Evolutionary conservation across 2,888 invertebrate genomes (phyloP), one percentile per base, ranked within the genome.

Genomic region (Mylabris sibirica): DNA sequence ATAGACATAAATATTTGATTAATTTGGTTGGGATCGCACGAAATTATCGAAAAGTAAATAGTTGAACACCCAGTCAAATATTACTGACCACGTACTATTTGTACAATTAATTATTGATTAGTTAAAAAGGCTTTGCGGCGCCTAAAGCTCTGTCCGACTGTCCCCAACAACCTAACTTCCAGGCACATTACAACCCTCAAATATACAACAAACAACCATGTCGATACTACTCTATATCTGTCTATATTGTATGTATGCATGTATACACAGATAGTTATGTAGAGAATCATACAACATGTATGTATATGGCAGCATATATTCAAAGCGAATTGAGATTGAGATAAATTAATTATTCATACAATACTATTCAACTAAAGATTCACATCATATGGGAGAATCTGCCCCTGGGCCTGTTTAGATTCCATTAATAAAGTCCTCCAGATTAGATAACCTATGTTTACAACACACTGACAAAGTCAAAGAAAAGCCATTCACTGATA

Each of bases 301-400:
- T 82, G 81, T 80, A 81, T 82, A 77, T 78, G 77, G 77, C 78
- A 79, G 80, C 74, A 80, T 77, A 81, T 79, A 82, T 81, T 81
- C 82, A 82, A 83, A 82, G 82, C 79, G 81, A 82, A 82, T 80
- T 76, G 80, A 81, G 81, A 81, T 81, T 76, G 78, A 80, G 81
- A 82, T 81, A 80, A 81, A 80, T 83, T 81, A 83, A 83, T 84
- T 79, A 84, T 83, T 83, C 82, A 84, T 82, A 74, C 73, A 70
- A 75, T 74, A 71, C 76, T 77, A 81, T 80, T 80, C 79, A 80
- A 81, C 81, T 82, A 82, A 80, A 81, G 82, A 80, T 79, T 77
- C 75, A 70, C 76, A 78, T 80, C 79, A 75, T 79, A 78, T 77
- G 77, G 77, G 76, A 77, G 77, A 77, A 76, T 76, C 76, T 73